Conservation (phyloP, 2,797 vertebrate species). For the Sebastes oblongus region DNA sequence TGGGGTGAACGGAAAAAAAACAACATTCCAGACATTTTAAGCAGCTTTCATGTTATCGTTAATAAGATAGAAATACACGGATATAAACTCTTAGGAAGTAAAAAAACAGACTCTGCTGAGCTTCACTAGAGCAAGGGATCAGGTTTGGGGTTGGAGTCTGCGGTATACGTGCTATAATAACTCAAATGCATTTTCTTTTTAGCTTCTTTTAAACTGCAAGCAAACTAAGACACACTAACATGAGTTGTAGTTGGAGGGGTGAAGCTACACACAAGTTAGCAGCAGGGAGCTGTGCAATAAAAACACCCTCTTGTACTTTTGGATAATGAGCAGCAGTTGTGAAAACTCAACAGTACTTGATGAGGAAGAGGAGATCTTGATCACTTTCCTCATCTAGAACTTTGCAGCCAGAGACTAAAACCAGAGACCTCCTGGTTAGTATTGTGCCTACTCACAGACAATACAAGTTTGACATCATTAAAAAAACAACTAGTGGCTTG, state of each 20-base stretch:
- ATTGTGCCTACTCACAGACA: background rate
- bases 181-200: background rate
- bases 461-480: background rate
- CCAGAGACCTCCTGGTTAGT: background rate
- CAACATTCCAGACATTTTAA: constrained; percentile 51
- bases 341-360: constrained; percentile 7
- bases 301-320: constrained; percentile 10
- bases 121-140: background rate
- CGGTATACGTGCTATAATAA: background rate
- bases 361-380: background rate
- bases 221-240: background rate
- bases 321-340: constrained; percentile 3
- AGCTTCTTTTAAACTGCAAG: background rate
- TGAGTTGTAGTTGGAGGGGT: background rate
- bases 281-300: constrained; percentile 2
- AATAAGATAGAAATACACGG: constrained; percentile 44
- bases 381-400: background rate
- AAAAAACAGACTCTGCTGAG: constrained; percentile 37
- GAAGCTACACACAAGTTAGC: background rate
- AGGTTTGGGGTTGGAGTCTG: background rate
- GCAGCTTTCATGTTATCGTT: constrained; percentile 56
- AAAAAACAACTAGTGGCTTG: constrained; percentile 15
- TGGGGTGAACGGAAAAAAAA: constrained; percentile 15
- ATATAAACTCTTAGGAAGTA: constrained; percentile 31
- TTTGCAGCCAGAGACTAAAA: background rate